These are phyloP conservation scores for Eupithecia inturbata DNA, from an alignment of 2,888 invertebrate species.

Conservation along the genomic window DNA sequence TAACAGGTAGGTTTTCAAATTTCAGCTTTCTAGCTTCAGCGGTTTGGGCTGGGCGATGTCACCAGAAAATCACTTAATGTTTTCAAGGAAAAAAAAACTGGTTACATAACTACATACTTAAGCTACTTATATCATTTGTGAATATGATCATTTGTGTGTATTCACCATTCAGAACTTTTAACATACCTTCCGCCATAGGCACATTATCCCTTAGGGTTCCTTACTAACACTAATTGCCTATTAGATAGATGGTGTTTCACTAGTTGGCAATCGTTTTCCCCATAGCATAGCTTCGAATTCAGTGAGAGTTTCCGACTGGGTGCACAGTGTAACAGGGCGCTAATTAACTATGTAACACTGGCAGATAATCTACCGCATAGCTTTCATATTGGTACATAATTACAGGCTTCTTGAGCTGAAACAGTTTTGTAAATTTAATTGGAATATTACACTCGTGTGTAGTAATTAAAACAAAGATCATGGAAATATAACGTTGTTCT, in stretches of 20 bases:
- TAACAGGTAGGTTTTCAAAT: no score
- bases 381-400: constrained; percentile 51
- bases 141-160: no score
- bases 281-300: constrained; percentile 55
- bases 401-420: constrained; percentile 32
- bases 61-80: no score
- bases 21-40: no score
- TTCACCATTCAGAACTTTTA: no score
- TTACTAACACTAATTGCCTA: not conserved
- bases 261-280: constrained; percentile 58
- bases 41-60: no score
- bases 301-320: constrained; percentile 67
- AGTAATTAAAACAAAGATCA: not conserved
- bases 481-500: not conserved
- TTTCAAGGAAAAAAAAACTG: no score
- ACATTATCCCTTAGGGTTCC: not conserved
- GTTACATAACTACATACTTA: no score
- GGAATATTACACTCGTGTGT: constrained; percentile 5
- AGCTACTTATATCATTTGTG: no score
- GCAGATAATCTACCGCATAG: constrained; percentile 41
- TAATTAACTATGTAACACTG: constrained; percentile 53
- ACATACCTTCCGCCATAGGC: not conserved
- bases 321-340: constrained; percentile 57
- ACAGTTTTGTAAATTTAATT: constrained; percentile 33
- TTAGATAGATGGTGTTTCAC: not conserved